phyloP scores from a whole-genome alignment of 2,797 vertebrate genomes.

The Harpagifer antarcticus region DNA sequence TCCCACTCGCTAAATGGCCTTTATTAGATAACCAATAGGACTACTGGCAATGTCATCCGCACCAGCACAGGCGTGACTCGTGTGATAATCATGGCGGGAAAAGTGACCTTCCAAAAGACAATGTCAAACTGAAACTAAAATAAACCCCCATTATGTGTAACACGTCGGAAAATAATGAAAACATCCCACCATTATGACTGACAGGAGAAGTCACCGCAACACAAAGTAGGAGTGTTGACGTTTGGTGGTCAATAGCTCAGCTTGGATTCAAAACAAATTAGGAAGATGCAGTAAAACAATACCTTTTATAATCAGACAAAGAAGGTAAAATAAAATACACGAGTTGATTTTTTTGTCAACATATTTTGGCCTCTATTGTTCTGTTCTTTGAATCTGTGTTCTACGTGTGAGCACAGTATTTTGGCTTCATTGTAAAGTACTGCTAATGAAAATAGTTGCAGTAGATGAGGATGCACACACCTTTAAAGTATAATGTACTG shows the following conservation, averaged over 20 bases:
- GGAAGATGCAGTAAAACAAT: not conserved
- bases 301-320: not conserved
- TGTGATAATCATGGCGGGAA: slow-evolving; percentile 24
- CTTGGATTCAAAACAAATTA: not conserved
- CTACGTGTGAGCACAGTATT: not conserved
- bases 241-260: not conserved
- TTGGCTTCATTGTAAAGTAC: not conserved
- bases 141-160: slow-evolving; percentile 29
- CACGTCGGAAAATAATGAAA: slow-evolving; percentile 29
- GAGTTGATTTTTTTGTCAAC: not conserved
- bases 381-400: not conserved
- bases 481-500: not conserved
- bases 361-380: not conserved
- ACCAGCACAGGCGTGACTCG: slow-evolving; percentile 41
- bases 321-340: not conserved
- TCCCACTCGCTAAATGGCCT: slow-evolving; percentile 27
- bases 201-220: slow-evolving; percentile 26
- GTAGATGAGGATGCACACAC: not conserved
- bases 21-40: slow-evolving; percentile 55
- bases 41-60: slow-evolving; percentile 56
- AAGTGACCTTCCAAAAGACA: slow-evolving; percentile 32
- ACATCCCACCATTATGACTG: not conserved
- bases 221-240: not conserved
- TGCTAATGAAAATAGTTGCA: no score
- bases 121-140: slow-evolving; percentile 30